These are phyloP conservation scores for Myocastor coypus DNA, from an alignment of 2,113 vertebrate genomes.

Conservation along the genomic window DNA sequence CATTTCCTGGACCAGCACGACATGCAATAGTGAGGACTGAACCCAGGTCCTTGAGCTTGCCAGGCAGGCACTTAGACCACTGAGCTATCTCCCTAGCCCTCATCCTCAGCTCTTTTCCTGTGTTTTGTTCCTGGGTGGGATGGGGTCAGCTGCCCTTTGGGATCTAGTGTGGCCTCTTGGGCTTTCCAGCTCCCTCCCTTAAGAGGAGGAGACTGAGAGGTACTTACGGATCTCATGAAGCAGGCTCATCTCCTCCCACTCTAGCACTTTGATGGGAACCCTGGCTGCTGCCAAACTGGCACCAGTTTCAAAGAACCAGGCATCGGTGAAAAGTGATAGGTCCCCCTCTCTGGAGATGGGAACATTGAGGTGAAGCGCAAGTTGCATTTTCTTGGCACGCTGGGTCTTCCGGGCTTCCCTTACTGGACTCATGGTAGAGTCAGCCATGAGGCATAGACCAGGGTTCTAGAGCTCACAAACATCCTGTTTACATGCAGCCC, in stretches of 20 bases:
- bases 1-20: too few species aligned
- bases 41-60: too few species aligned
- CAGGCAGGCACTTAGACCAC: too few species aligned
- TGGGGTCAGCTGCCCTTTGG: background rate
- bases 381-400: background rate
- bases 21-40: too few species aligned
- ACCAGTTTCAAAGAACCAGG: background rate
- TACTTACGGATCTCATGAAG: too few species aligned
- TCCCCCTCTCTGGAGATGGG: background rate
- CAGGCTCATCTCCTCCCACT: background rate
- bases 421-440: background rate
- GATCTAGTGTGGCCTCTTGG: accelerated
- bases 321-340: accelerated
- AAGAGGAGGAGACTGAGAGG: background rate
- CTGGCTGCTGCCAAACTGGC: background rate
- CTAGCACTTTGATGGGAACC: background rate
- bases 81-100: too few species aligned
- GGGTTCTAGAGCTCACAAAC: background rate
- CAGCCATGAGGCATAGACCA: too few species aligned
- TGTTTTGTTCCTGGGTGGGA: too few species aligned
- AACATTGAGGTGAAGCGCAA: background rate
- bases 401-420: background rate
- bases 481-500: background rate
- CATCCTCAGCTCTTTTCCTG: background rate
- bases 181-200: background rate